Evolutionary conservation across 2,797 vertebrate genomes (phyloP), one percentile per base, ranked within the genome.

Genomic region (Manis crassicaudata): DNA sequence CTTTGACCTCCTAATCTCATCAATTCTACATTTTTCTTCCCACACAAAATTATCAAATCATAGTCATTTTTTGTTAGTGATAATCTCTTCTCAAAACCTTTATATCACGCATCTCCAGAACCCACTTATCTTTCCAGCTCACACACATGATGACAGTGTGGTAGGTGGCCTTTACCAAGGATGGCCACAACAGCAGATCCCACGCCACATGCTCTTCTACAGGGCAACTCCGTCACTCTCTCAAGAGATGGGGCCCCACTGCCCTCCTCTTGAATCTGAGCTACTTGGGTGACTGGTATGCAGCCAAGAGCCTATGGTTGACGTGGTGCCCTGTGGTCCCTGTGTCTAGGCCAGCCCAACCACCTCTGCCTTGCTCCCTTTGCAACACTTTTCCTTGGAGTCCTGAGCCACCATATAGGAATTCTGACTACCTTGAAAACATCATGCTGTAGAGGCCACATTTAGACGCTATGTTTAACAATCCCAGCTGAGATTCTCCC

Each of bases 101-200:
- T 60, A 16, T 0, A 79, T 18, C 23, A 46, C 17, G n/a, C 1
- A 50, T n/a, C n/a, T 92, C 32, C 76, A 82, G 46, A 85, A 18
- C 56, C 13, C 12, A 3, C 1, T 27, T 83, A 10, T 35, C 50
- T 75, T 56, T 75, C 18, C 37, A 81, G 40, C n/a, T 82, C 6
- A 40, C 18, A 58, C 25, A 56, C 14, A 50, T 25, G 62, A 23
- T 0, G 13, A 27, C 37, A 35, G 1, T 16, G 1, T 4, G 23
- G n/a, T 7, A 13, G 25, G 27, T 0, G 29, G 18, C 56, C 54
- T 35, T 84, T 92, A 86, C 35, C 20, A 60, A 54, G 43, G 37
- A 65, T 4, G 20, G 7, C 40, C 50, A 63, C 35, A 40, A 68
- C 3, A 3, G 6, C 46, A 60, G 52, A 4, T 54, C 62, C 70